These are phyloP conservation scores for Sebastes schlegelii DNA, from an alignment of 2,113 vertebrate genomes.

Conservation along the genomic window DNA sequence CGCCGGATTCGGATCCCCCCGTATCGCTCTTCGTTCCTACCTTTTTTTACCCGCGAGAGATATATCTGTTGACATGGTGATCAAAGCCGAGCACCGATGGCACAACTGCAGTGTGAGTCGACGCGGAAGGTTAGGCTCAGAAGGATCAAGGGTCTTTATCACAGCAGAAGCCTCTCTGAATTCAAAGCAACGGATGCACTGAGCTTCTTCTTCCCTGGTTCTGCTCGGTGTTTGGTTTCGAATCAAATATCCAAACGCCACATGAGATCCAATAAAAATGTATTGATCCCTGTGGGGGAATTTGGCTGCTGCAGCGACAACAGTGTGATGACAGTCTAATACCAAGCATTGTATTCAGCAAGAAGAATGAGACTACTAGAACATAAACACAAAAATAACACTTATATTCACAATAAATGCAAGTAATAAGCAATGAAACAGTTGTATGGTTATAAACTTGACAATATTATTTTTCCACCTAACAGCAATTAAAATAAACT, in stretches of 20 bases:
- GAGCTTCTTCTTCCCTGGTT: constrained; percentile 27
- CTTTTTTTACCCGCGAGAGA: neutral
- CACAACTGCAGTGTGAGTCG: constrained; percentile 37
- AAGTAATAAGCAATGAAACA: neutral
- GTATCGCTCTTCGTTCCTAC: constrained; percentile 19
- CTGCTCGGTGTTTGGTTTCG: constrained; percentile 52
- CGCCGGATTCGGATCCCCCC: constrained; percentile 11
- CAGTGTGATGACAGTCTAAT: neutral
- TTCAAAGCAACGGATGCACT: constrained; percentile 29
- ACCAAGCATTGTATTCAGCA: constrained; percentile 27
- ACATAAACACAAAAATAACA: constrained; percentile 14
- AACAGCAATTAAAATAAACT: neutral
- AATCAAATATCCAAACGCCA: constrained; percentile 70
- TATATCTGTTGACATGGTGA: constrained; percentile 56
- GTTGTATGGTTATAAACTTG: neutral
- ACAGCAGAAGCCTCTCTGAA: constrained; percentile 41
- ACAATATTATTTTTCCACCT: neutral
- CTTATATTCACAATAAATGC: neutral
- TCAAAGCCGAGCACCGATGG: constrained; percentile 58
- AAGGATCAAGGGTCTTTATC: constrained; percentile 58
- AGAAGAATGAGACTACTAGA: neutral
- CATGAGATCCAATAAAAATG: constrained; percentile 64
- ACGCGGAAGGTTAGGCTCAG: constrained; percentile 45
- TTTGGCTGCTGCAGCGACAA: neutral
- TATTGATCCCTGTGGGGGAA: constrained; percentile 64